Base-by-base conservation (phyloP, 1,140 invertebrate genomes). In the Hestina assimilis region DNA sequence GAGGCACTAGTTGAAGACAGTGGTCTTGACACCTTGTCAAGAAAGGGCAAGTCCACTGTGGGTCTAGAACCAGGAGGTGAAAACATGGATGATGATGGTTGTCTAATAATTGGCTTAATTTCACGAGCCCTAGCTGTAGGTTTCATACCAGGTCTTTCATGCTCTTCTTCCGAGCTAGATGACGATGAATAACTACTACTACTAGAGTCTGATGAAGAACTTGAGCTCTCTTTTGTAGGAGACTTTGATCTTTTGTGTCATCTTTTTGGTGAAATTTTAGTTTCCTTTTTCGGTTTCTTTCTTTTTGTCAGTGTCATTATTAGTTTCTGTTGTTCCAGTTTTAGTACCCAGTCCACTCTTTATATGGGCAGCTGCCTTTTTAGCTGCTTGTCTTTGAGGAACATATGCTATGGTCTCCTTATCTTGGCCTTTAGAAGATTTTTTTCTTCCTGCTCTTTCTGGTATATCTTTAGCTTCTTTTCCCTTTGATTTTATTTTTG, bases 301-400 rank as follows among this genome's bases (percentile, higher is more conserved):
- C 67, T 87, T 87, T 60, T 89, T 88, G 42, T 89, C 66, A 74
- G 75, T 51, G 69, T 92, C 79, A 14, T 85, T 66, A 57, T 85
- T 66, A 57, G 83, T 87, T 70, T 91, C 91, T 4, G 72, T 29
- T 75, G 82, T 69, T 52, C 85, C 70, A 63, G 91, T 89, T 63
- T 94, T 94, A 15, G 90, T 91, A 1, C 85, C 85, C 47, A 95
- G 87, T 31, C 94, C 94, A 83, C 93, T 95, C 72, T 96, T 96
- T 29, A 97, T 95, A 72, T 96, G 95, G 66, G 95, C 95, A 7
- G 95, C 95, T 1, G 96, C 96, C 81, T 97, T 97, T 76, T 96
- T 96, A 24, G 96, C 96, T 3, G 96, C 96, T 87, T 96, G 95
- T 28, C 96, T 87, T 77, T 97, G 96, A 0, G 96, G 96, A 26